A percentile compares a stretch with the other conserved stretches of the same genome.
Conservation (phyloP, 2,113 vertebrate genomes). For the Muscicapa adusta region DNA sequence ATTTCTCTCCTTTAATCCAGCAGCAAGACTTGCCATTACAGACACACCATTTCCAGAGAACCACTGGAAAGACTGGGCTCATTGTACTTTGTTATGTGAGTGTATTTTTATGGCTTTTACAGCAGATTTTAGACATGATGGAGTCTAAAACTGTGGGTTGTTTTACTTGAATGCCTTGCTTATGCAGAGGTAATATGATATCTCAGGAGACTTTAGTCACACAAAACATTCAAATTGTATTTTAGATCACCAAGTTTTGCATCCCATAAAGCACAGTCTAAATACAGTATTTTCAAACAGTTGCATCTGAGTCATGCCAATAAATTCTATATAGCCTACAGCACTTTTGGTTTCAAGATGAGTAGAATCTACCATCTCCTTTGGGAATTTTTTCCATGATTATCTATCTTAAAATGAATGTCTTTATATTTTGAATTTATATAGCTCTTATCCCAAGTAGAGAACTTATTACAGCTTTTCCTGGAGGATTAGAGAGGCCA, state of each 20-base stretch:
- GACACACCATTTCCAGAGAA: background rate
- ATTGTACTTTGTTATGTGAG: background rate
- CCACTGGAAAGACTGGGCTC: background rate
- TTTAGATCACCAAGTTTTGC: background rate
- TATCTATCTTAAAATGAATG: background rate
- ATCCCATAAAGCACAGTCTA: background rate
- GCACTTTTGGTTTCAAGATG: background rate
- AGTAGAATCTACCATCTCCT: background rate
- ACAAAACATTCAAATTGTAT: background rate
- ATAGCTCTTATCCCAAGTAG: background rate
- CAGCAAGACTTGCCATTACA: background rate
- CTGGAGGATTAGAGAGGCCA: background rate
- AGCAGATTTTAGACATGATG: background rate
- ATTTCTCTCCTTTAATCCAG: background rate
- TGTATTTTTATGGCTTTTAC: background rate
- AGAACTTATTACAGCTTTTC: background rate
- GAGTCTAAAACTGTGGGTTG: background rate
- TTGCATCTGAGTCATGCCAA: background rate
- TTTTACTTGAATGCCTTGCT: background rate
- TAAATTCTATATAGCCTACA: background rate
- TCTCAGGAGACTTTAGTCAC: background rate
- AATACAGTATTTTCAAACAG: background rate
- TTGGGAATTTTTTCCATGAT: background rate
- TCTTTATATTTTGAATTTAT: background rate
- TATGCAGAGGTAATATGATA: background rate